Evolutionary conservation across 2,888 invertebrate genomes (phyloP).

Genomic region (Ochropacha duplaris): DNA sequence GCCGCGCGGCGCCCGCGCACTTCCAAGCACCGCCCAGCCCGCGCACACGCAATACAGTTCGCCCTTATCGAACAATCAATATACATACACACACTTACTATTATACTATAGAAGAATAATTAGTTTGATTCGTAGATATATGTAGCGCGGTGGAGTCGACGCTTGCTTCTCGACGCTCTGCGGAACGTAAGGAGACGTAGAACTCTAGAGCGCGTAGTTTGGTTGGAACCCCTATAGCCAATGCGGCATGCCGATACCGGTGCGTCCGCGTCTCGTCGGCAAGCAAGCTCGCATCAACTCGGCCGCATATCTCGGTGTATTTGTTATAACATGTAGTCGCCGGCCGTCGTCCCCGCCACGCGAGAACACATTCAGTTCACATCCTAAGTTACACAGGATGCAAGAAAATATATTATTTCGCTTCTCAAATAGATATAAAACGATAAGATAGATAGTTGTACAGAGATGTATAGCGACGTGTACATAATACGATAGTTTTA

Average conservation of each 20-base stretch:
- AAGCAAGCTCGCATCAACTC: constrained; percentile 37
- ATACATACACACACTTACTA: constrained; percentile 78
- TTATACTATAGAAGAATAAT: constrained; percentile 82
- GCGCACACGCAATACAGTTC: constrained; percentile 62
- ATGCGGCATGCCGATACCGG: not conserved
- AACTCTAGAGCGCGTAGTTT: constrained; percentile 2
- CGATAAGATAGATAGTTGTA: constrained; percentile 78
- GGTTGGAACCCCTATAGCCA: not conserved
- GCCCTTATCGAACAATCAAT: constrained; percentile 64
- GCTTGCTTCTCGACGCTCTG: constrained; percentile 29
- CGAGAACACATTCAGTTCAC: constrained; percentile 67
- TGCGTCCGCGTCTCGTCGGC: constrained; percentile 23
- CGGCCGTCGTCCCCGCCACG: constrained; percentile 67
- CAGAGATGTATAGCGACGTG: constrained; percentile 75
- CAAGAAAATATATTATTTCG: constrained; percentile 49
- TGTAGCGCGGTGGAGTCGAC: constrained; percentile 62
- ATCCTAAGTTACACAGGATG: constrained; percentile 73
- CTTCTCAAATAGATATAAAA: constrained; percentile 71
- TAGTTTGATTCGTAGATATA: constrained; percentile 82
- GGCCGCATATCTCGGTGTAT: constrained; percentile 74
- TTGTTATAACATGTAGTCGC: constrained; percentile 80
- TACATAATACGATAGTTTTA: constrained; percentile 80
- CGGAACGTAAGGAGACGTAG: not conserved
- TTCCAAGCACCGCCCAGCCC: constrained; percentile 33
- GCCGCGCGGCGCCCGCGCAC: constrained; percentile 64